Percentiles rank a stretch among this genome's conserved stretches.
Conservation (phyloP, 2,113 vertebrate species). For the Tetrax tetrax region DNA sequence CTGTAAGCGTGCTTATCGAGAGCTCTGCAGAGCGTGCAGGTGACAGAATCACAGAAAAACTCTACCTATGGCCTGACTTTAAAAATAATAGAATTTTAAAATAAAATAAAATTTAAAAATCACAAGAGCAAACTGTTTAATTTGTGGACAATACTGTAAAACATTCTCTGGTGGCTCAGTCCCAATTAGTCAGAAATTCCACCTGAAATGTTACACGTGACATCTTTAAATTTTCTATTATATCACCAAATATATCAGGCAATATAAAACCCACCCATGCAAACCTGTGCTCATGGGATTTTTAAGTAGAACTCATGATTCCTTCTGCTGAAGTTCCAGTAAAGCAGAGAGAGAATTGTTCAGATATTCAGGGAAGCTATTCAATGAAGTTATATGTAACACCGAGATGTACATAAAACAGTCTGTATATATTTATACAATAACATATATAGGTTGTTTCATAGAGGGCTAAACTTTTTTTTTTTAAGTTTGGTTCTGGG, state of each 20-base stretch:
- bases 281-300: background rate
- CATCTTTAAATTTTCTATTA: background rate
- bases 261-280: background rate
- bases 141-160: background rate
- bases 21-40: slow-evolving; percentile 1
- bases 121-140: background rate
- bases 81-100: background rate
- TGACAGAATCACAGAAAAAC: slow-evolving; percentile 31
- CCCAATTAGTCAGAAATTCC: background rate
- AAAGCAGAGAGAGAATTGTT: background rate
- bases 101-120: background rate
- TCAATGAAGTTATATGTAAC: background rate
- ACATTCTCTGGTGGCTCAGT: background rate
- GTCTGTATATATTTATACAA: background rate
- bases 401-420: background rate
- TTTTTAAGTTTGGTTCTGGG: background rate
- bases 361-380: background rate
- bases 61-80: background rate
- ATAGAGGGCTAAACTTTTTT: background rate
- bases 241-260: background rate
- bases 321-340: background rate
- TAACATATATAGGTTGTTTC: background rate
- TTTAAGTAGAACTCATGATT: background rate
- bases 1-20: slow-evolving; percentile 63
- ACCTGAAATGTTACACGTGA: background rate